Evolutionary conservation across 2,888 invertebrate genomes (phyloP), one percentile per base, ranked within the genome.

Genomic region (Drosophila meridiana): DNA sequence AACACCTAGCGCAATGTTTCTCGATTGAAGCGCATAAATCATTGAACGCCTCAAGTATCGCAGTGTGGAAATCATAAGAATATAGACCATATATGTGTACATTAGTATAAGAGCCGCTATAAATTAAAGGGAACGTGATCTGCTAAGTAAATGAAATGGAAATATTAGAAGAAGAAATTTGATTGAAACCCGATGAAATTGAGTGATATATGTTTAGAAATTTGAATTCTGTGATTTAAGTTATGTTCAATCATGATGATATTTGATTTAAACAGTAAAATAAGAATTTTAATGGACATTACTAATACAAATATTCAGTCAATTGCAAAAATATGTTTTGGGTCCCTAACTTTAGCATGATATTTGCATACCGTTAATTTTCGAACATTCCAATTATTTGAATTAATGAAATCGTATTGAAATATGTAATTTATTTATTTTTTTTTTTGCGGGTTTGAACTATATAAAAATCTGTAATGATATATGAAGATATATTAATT

Each of bases 1-100:
- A 63, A 69, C 52, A 52, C 52, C 72, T 66, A 68, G 69, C 78
- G 61, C 77, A 66, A 64, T 42, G 56, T 40, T 52, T 68, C 52
- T 36, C 66, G 64, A 68, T 69, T 82, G 53, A 56, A 58, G 59
- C 64, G 71, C 76, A 87, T 87, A 82, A 87, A 89, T 87, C 89
- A 84, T 84, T 76, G 69, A 69, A 63, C 40, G 59, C 45, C 28
- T 71, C 53, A 69, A 57, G 45, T 42, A 40, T 36, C 28, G 34
- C 48, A 58, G 60, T 67, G 57, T 40, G 28, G 28, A 55, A 79
- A 68, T 67, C 40, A 48, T 45, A 67, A 47, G 61, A 38, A 74
- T 52, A 70, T 66, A 42, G 53, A 52, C 45, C 53, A 67, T 71
- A 65, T 62, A 52, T 34, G 34, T 52, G 50, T 34, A 55, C 42